These are phyloP conservation scores for Crypturellus undulatus DNA, from an alignment of 2,113 vertebrate genomes.

Conservation along the genomic window DNA sequence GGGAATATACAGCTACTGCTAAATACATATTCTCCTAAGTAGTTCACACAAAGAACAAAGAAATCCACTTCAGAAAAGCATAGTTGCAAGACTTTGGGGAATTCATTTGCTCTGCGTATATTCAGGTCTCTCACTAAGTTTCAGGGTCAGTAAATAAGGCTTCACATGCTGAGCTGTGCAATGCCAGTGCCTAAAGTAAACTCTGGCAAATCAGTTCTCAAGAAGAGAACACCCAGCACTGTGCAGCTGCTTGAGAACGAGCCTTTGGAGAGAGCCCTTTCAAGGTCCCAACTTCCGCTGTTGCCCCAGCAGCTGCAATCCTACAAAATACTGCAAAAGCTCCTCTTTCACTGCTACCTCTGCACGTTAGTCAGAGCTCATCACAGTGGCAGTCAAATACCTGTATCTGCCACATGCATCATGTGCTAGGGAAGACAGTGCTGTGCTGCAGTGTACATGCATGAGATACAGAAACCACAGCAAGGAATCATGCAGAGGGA, in stretches of 20 bases:
- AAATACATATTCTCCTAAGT: background rate
- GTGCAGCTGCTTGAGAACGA: background rate
- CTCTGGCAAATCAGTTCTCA: background rate
- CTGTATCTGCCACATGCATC: background rate
- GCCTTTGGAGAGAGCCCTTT: background rate
- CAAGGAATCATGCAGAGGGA: background rate
- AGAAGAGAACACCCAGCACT: background rate
- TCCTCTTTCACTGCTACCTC: background rate
- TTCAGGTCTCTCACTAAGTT: background rate
- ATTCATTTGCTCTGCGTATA: background rate
- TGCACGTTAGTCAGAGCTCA: background rate
- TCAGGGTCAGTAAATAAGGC: background rate
- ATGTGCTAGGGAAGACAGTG: background rate
- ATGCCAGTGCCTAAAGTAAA: background rate
- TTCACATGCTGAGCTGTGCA: background rate
- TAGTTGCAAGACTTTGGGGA: background rate
- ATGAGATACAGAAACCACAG: background rate
- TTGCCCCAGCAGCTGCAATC: background rate
- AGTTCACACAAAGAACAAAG: background rate
- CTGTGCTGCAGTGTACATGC: background rate
- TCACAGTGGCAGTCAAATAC: background rate
- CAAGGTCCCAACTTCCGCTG: background rate
- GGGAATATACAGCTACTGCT: background rate
- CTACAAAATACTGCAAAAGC: too few species aligned
- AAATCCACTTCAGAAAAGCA: background rate